These are phyloP conservation scores for Drosophila rubida DNA, from an alignment of 2,888 invertebrate genomes.

Conservation along the genomic window DNA sequence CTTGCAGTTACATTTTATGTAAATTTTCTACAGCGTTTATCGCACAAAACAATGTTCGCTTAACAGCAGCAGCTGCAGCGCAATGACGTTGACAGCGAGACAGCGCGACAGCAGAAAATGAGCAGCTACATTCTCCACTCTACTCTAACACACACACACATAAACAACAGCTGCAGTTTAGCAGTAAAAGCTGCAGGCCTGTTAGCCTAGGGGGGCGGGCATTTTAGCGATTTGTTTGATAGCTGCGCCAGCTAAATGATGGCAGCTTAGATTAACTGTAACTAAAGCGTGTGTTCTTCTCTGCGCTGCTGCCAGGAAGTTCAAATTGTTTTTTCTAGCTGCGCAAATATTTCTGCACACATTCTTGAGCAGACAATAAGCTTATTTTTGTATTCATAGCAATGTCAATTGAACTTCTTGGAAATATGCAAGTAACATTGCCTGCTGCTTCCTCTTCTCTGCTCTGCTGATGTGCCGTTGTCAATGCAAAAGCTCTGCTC, in stretches of 20 bases:
- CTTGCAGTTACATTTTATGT: constrained; percentile 59
- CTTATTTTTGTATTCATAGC: neutral
- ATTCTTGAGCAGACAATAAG: constrained; percentile 6
- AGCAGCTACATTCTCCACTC: constrained; percentile 44
- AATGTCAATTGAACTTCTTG: constrained; percentile 16
- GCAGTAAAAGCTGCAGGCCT: constrained; percentile 37
- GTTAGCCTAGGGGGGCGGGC: constrained; percentile 31
- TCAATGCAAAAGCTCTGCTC: constrained; percentile 59
- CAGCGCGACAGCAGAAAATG: constrained; percentile 9
- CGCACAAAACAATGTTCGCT: constrained; percentile 34
- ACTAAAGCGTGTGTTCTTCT: constrained; percentile 38
- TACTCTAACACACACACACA: constrained; percentile 12
- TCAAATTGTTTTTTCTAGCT: constrained; percentile 27
- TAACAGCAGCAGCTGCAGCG: constrained; percentile 35
- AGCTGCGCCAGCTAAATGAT: constrained; percentile 46
- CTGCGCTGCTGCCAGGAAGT: constrained; percentile 41
- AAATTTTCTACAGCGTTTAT: constrained; percentile 52
- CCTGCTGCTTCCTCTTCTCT: constrained; percentile 7
- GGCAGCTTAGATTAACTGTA: constrained; percentile 48
- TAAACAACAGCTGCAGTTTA: constrained; percentile 3
- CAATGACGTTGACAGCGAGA: constrained; percentile 28
- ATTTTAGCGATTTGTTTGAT: constrained; percentile 47
- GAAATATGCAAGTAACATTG: neutral
- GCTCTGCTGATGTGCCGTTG: constrained; percentile 51
- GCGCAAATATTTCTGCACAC: constrained; percentile 4